Conservation (phyloP, 2,113 vertebrate species). For the Erythrocercus mccallii region DNA sequence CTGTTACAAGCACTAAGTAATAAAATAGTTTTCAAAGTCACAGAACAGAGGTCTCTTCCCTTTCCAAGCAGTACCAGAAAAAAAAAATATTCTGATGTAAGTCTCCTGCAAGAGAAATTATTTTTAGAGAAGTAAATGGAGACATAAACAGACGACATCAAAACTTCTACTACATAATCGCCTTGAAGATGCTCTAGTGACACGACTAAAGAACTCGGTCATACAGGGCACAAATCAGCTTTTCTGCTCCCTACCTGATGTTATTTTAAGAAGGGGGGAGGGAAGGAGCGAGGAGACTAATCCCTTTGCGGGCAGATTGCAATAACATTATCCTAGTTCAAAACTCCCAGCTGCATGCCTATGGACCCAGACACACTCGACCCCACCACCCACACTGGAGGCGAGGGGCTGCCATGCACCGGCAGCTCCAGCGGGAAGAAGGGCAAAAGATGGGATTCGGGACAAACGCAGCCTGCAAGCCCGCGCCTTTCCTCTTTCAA, state of each 20-base stretch:
- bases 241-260: constrained; percentile 13
- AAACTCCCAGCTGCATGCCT: background rate
- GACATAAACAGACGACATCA: background rate
- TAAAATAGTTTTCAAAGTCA: background rate
- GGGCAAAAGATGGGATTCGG: background rate
- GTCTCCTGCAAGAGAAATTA: background rate
- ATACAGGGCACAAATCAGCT: constrained; percentile 39
- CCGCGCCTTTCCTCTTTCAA: background rate
- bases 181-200: constrained; percentile 32
- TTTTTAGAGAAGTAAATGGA: background rate
- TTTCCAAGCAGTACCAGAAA: background rate
- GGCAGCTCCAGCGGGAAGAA: background rate
- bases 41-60: background rate
- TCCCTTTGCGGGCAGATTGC: background rate
- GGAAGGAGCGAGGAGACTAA: background rate
- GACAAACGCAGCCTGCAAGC: background rate
- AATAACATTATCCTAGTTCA: background rate
- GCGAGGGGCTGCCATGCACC: background rate
- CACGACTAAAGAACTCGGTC: background rate
- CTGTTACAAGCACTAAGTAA: background rate
- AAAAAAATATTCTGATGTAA: background rate
- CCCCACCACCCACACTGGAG: background rate
- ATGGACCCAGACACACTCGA: fast-evolving
- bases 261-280: background rate
- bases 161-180: background rate